phyloP scores from a whole-genome alignment of 2,113 vertebrate species.

The Crocuta crocuta region DNA sequence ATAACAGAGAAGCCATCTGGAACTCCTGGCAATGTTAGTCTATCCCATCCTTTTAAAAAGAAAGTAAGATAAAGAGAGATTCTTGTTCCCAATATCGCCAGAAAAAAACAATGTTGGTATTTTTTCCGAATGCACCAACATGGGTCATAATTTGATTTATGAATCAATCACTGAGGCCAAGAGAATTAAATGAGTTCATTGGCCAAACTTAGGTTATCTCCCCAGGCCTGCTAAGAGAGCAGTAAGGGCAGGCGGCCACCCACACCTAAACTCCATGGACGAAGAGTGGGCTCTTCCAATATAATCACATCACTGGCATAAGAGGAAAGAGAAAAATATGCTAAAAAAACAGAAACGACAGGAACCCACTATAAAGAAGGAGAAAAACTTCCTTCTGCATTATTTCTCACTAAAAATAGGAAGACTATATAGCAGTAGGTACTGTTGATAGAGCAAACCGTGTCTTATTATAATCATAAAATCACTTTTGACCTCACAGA shows the following conservation, averaged over 20 bases:
- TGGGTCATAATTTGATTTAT: background rate
- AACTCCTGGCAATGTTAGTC: background rate
- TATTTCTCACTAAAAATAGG: background rate
- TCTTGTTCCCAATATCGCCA: background rate
- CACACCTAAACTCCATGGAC: background rate
- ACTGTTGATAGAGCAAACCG: background rate
- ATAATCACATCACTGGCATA: background rate
- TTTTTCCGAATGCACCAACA: background rate
- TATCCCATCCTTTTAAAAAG: background rate
- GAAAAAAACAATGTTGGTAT: background rate
- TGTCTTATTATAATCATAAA: background rate
- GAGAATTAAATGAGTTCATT: conserved; percentile 5
- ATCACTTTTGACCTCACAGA: background rate
- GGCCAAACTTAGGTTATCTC: background rate
- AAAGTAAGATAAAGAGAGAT: background rate
- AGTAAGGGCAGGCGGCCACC: background rate
- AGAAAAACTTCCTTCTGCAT: background rate
- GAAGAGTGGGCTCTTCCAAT: background rate
- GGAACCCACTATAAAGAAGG: background rate
- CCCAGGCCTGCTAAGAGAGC: background rate
- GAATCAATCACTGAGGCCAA: background rate
- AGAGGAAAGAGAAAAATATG: background rate
- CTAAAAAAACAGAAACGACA: background rate
- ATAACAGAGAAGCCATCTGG: background rate
- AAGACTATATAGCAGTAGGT: background rate